phyloP scores from a whole-genome alignment of 2,797 vertebrate genomes.

The Acridotheres tristis region DNA sequence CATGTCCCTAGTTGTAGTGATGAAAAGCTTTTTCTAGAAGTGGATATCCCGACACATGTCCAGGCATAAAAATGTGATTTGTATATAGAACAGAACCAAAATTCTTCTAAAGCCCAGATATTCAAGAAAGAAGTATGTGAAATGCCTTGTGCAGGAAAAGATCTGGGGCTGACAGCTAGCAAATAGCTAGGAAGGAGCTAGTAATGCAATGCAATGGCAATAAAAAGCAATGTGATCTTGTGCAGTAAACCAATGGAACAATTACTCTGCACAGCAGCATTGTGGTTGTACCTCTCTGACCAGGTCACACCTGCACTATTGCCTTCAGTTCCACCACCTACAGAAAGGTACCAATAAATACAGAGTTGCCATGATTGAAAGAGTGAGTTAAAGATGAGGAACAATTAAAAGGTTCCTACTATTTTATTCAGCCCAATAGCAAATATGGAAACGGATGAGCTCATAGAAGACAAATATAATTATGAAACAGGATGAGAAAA shows the following conservation, averaged over 20 bases:
- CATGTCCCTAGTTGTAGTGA: neutral
- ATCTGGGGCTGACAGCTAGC: neutral
- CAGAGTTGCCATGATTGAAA: rapidly evolving
- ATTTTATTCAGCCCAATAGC: neutral
- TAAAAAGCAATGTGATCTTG: neutral
- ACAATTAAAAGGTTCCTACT: neutral
- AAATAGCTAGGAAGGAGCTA: neutral
- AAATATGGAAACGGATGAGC: neutral
- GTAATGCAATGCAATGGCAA: neutral
- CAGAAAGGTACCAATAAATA: neutral
- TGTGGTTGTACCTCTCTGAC: neutral
- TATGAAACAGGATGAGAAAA: neutral
- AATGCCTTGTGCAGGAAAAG: neutral
- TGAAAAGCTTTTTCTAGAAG: neutral
- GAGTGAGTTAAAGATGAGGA: neutral
- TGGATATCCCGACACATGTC: neutral
- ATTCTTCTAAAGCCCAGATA: neutral
- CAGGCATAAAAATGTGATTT: neutral
- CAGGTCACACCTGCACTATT: neutral
- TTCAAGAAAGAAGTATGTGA: neutral
- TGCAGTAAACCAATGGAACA: neutral
- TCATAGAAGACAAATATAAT: neutral
- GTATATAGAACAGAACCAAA: neutral
- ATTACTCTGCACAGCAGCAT: neutral
- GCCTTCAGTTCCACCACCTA: neutral